Conservation (phyloP, 2,797 vertebrate species). For the Ibycter americanus region DNA sequence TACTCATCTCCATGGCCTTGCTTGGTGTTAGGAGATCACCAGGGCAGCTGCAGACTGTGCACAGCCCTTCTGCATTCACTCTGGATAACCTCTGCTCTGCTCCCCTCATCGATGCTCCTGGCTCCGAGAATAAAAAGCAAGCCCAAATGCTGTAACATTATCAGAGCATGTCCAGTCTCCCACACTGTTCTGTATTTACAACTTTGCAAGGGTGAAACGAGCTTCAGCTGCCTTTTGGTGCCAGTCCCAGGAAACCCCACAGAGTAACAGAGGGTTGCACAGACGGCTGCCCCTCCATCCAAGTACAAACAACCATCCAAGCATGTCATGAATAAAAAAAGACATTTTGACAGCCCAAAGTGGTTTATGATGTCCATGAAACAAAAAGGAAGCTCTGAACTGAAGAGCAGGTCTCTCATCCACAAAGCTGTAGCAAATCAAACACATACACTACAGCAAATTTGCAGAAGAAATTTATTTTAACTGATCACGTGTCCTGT, state of each 20-base stretch:
- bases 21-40: neutral
- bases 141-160: neutral
- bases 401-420: neutral
- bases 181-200: neutral
- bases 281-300: constrained; percentile 19
- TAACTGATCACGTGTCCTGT: neutral
- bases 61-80: neutral
- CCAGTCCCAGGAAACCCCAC: constrained; percentile 9
- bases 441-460: neutral
- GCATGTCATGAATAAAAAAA: neutral
- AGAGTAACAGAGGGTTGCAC: constrained; percentile 40
- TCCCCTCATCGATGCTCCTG: neutral
- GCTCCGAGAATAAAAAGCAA: neutral
- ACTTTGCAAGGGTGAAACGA: neutral
- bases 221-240: constrained; percentile 9
- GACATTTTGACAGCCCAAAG: neutral
- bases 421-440: neutral
- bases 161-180: neutral
- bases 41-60: neutral
- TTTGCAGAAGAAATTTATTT: neutral
- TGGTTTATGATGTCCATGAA: neutral
- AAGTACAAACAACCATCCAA: constrained; percentile 27
- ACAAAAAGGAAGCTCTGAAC: neutral
- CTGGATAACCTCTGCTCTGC: neutral
- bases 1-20: neutral